Conservation (phyloP, 2,797 vertebrate genomes). For the Melanotaenia pygmaea region DNA sequence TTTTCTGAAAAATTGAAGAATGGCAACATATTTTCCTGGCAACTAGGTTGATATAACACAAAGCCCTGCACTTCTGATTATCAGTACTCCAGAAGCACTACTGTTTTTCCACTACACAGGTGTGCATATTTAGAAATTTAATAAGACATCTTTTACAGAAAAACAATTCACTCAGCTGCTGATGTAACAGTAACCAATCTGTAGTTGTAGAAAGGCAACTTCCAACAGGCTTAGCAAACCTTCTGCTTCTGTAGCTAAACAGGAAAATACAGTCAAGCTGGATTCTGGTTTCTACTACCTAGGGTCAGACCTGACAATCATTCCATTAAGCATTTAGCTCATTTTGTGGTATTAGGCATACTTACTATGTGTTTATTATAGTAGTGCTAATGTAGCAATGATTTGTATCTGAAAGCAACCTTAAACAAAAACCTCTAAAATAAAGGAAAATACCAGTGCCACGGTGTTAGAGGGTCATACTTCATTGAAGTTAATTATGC, state of each 20-base stretch:
- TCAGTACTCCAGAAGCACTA: slow-evolving; percentile 7
- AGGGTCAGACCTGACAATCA: neutral
- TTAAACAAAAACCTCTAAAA: slow-evolving; percentile 27
- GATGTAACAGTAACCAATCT: slow-evolving; percentile 5
- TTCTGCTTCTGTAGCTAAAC: neutral
- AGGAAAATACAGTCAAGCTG: slow-evolving; percentile 10
- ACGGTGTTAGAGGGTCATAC: slow-evolving; percentile 18
- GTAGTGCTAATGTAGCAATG: slow-evolving; percentile 30
- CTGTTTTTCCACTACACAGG: slow-evolving; percentile 26
- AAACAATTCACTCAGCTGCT: slow-evolving; percentile 20
- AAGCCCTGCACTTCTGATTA: neutral
- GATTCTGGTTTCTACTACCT: slow-evolving; percentile 6
- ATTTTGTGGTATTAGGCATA: slow-evolving; percentile 7
- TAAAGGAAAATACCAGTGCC: slow-evolving; percentile 22
- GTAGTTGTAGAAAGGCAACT: neutral
- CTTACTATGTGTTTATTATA: slow-evolving; percentile 9
- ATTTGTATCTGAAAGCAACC: slow-evolving; percentile 26
- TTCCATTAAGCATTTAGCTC: slow-evolving; percentile 22
- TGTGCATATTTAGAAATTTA: slow-evolving; percentile 3
- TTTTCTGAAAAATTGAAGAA: neutral
- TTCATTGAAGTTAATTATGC: slow-evolving; percentile 33
- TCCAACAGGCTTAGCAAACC: slow-evolving; percentile 4
- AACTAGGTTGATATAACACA: neutral
- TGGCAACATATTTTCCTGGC: neutral
- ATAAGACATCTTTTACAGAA: slow-evolving; percentile 1